These are phyloP conservation scores for Tautogolabrus adspersus DNA, from an alignment of 2,113 vertebrate species.

Conservation along the genomic window DNA sequence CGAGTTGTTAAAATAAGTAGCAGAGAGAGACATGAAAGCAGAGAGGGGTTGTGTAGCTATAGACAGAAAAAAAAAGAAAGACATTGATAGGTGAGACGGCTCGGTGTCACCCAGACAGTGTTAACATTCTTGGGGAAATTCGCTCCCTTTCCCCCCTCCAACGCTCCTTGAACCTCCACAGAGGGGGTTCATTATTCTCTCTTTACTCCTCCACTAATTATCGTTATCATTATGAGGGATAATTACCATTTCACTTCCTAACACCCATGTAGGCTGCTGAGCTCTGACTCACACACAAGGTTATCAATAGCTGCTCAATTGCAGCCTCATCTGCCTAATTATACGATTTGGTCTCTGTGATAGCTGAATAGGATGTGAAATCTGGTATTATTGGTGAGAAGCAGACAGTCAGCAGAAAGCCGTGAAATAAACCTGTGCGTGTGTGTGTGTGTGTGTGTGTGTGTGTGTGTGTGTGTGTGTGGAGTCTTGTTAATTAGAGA, in stretches of 20 bases:
- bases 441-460: slow-evolving; percentile 32
- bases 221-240: slow-evolving; percentile 78
- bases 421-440: slow-evolving; percentile 64
- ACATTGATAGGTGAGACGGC: slow-evolving; percentile 9
- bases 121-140: slow-evolving; percentile 52
- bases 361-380: slow-evolving; percentile 72
- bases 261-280: slow-evolving; percentile 67
- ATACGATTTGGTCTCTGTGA: slow-evolving; percentile 78
- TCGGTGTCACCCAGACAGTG: slow-evolving; percentile 16
- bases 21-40: not conserved
- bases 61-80: slow-evolving; percentile 5
- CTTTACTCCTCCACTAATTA: slow-evolving; percentile 79
- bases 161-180: slow-evolving; percentile 59
- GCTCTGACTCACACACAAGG: slow-evolving; percentile 68
- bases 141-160: slow-evolving; percentile 52
- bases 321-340: slow-evolving; percentile 79
- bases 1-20: not conserved
- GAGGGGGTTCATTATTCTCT: slow-evolving; percentile 77
- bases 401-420: slow-evolving; percentile 59
- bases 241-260: slow-evolving; percentile 78
- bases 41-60: not conserved
- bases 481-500: slow-evolving; percentile 75
- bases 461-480: slow-evolving; percentile 42
- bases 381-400: slow-evolving; percentile 62
- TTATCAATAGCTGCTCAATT: slow-evolving; percentile 80